Evolutionary conservation across 2,888 invertebrate genomes (phyloP), one percentile per base, ranked within the genome.

Genomic region (Diarsia dahlii): DNA sequence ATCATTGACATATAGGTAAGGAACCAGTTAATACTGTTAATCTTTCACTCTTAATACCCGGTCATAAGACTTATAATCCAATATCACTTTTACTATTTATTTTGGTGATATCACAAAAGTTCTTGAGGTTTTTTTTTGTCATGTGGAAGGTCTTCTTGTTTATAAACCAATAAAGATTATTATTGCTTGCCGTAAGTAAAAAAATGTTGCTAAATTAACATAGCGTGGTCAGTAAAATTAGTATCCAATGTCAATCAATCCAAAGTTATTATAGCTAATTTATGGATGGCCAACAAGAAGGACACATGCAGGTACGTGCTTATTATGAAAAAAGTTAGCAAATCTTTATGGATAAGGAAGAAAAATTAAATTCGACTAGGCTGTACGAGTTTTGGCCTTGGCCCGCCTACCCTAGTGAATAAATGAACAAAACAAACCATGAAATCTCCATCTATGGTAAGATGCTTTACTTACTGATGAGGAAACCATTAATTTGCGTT

Each of bases 1-100:
- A 76, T 74, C 77, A 81, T 76, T 85, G 86, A 84, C 82, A 85
- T 86, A 86, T 50, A 63, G n/a, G 15, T 81, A 65, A 39, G 68
- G 56, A 85, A 80, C 75, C 74, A 80, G 68, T 66, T 39, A 58
- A 50, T 28, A n/a, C 34, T n/a, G 12, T 0, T 48, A 52, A 68
- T 54, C 39, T 62, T 72, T 78, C 71, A 73, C 34, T 66, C 75
- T 70, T 85, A 85, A 63, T n/a, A 3, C 64, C 9, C 15, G 1
- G 1, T 1, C 4, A 60, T 83, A 83, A 78, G 83, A 71, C 9
- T 71, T 69, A 78, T 60, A 82, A 66, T 85, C 46, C 34, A 10
- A 39, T 72, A 76, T 6, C 23, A 58, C 15, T 74, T 60, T 68
- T 71, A 68, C 34, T 71, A 63, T 65, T 71, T 74, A 63, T 64